These are phyloP conservation scores for Myathropa florea DNA, from an alignment of 2,888 invertebrate genomes.

Conservation along the genomic window DNA sequence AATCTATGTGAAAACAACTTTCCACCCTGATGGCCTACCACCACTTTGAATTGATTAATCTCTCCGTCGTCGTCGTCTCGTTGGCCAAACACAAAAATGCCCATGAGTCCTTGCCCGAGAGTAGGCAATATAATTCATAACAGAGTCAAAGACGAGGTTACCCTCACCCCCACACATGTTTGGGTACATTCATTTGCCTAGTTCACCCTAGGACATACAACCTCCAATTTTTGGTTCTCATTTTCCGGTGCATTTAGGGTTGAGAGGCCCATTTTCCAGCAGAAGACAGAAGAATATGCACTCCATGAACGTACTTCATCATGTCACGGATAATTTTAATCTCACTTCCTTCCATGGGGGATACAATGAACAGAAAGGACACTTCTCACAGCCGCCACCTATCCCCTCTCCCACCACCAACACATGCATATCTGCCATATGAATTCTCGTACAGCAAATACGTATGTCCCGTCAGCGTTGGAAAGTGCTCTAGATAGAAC, in stretches of 20 bases:
- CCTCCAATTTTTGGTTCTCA: conserved; percentile 35
- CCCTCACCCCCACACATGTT: neutral
- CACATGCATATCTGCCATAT: conserved; percentile 31
- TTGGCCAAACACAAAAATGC: neutral
- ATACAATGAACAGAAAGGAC: conserved; percentile 56
- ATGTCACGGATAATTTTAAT: conserved; percentile 71
- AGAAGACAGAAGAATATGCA: conserved; percentile 57
- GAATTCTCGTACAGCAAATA: too few relatives aligned
- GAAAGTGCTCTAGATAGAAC: conserved; percentile 65
- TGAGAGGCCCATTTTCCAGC: conserved; percentile 58
- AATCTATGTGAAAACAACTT: conserved; percentile 15
- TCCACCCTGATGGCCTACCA: conserved; percentile 12
- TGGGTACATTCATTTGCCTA: neutral
- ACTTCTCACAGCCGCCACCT: conserved; percentile 27
- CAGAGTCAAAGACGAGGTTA: neutral
- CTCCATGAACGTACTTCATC: conserved; percentile 58
- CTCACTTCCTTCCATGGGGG: conserved; percentile 64
- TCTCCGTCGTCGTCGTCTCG: neutral
- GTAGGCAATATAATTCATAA: neutral
- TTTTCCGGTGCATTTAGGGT: conserved; percentile 64
- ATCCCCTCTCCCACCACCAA: conserved; percentile 19
- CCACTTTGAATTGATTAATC: conserved; percentile 59
- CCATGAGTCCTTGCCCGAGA: neutral
- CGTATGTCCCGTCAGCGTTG: neutral
- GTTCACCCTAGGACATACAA: neutral